phyloP scores from a whole-genome alignment of 2,888 invertebrate species.

The Parascotia fuliginaria region DNA sequence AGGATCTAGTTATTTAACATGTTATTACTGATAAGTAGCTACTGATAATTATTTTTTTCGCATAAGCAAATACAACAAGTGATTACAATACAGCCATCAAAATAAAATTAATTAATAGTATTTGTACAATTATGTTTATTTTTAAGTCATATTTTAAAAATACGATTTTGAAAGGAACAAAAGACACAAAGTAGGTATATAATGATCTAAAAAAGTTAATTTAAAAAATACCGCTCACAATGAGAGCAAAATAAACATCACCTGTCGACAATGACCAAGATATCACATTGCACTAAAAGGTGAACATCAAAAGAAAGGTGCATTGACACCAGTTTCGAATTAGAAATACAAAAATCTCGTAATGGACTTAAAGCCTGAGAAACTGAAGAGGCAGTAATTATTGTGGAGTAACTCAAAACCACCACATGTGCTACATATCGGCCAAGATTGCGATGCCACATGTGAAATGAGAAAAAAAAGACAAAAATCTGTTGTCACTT shows the following conservation, averaged over 20 bases:
- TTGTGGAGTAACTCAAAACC: constrained; percentile 82
- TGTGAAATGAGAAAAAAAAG: constrained; percentile 75
- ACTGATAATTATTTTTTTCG: too few relatives aligned
- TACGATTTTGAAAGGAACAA: too few relatives aligned
- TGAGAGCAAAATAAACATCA: constrained; percentile 55
- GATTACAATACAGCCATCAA: too few relatives aligned
- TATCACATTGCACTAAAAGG: constrained; percentile 68
- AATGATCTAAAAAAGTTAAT: neutral
- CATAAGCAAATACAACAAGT: too few relatives aligned
- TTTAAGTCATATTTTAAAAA: too few relatives aligned
- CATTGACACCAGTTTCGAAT: constrained; percentile 61
- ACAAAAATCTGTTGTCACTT: constrained; percentile 84
- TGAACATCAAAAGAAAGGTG: constrained; percentile 74
- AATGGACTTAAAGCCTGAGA: constrained; percentile 74
- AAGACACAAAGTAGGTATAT: neutral
- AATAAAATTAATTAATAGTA: too few relatives aligned
- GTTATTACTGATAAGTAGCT: too few relatives aligned
- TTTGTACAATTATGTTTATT: too few relatives aligned
- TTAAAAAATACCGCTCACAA: constrained; percentile 7
- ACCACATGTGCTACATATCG: constrained; percentile 85
- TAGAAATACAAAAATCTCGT: constrained; percentile 62
- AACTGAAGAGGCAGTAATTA: constrained; percentile 81
- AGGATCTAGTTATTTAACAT: too few relatives aligned
- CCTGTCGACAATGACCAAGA: constrained; percentile 60
- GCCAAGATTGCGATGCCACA: constrained; percentile 85